phyloP scores from a whole-genome alignment of 2,888 invertebrate species.

The Latheticus oryzae region DNA sequence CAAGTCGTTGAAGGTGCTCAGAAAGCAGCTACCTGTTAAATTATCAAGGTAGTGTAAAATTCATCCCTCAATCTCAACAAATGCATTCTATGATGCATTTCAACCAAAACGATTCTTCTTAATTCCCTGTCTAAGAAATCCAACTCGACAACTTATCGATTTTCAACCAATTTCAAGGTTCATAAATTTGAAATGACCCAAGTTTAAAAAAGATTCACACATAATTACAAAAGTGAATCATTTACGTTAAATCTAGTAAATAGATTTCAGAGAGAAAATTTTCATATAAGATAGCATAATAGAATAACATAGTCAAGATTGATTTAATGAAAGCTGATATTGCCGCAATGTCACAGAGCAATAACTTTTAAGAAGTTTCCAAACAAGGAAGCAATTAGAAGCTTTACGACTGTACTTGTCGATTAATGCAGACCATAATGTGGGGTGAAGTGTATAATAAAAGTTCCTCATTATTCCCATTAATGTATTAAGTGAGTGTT shows the following conservation, averaged over 20 bases:
- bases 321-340: too few species aligned
- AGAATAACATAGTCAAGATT: too few species aligned
- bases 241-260: conserved; percentile 14
- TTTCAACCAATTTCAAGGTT: conserved; percentile 32
- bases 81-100: conserved; percentile 27
- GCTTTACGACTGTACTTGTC: too few species aligned
- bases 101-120: conserved; percentile 19
- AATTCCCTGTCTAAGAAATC: conserved; percentile 25
- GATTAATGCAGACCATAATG: too few species aligned
- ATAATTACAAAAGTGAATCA: conserved; percentile 14
- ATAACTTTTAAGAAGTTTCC: too few species aligned
- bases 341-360: too few species aligned
- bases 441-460: too few species aligned
- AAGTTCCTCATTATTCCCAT: too few species aligned
- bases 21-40: conserved; percentile 1
- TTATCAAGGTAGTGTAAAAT: conserved; percentile 19
- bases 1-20: conserved; percentile 9
- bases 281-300: too few species aligned
- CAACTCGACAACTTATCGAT: conserved; percentile 23
- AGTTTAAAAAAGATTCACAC: conserved; percentile 22
- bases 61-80: conserved; percentile 32
- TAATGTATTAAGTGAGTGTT: too few species aligned
- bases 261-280: conserved; percentile 12
- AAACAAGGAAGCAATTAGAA: too few species aligned
- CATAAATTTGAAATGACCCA: conserved; percentile 30